Base-by-base conservation (phyloP, 2,888 invertebrate species). In the Linnaemya vulpina region DNA sequence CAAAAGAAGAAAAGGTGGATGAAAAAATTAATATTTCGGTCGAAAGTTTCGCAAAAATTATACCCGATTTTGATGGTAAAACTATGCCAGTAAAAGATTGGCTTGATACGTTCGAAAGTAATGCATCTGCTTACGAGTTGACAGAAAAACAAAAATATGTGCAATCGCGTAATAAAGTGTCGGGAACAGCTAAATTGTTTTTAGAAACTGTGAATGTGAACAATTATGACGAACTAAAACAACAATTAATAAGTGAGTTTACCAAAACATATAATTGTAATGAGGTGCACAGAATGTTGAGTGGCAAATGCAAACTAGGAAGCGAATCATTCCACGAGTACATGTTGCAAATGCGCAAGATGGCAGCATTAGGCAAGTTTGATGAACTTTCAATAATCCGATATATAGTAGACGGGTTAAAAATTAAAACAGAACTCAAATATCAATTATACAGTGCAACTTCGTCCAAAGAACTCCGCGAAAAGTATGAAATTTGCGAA, bases 101-200 rank as follows among this genome's bases (percentile, higher is more conserved):
- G 83, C 55, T 83, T 22, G 46, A 71, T 0, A 83, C 76, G 5
- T 83, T 83, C 30, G 75, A 86, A 35, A 70, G 74, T 38, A 86
- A 81, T 55, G 81, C 74, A 8, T 67, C 58, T 38, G 75, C 53
- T 13, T 75, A 58, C 17, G 65, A 43, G 13, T 20, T 76, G 43
- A 75, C 20, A 13, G 75, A 75, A 10, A 65, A 63, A 15, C 62
- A 75, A 38, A 63, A 63, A 25, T 75, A 75, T 53, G 49, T 60
- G 9, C 60, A 74, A 15, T 30, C 62, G 15, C 62, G 74, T 15
- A 63, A 74, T 51, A 62, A 74, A 62, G 20, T 74, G 17, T 49
- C 43, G 25, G 74, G 62, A 49, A 63, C 58, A 4, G 62, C 63
- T 43, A 55, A 76, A 65, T 38, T 65, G 55, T 76, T 76, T 65